Evolutionary conservation across 2,797 vertebrate genomes (phyloP).

Genomic region (Labeo calbasu): DNA sequence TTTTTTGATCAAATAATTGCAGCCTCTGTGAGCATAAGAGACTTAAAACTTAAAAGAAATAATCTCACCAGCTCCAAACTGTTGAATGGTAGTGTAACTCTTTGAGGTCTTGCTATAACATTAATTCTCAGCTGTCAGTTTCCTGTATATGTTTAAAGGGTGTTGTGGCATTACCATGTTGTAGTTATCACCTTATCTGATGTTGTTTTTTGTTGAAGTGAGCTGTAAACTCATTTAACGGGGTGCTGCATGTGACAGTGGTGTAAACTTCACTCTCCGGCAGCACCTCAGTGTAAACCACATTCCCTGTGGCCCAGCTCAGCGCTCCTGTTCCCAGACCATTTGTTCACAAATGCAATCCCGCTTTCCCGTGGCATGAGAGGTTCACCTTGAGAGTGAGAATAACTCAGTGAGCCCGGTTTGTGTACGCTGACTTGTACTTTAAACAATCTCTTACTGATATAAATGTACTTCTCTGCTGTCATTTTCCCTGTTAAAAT

Average conservation of each 20-base stretch:
- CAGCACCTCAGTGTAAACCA: constrained; percentile 34
- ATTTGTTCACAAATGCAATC: constrained; percentile 46
- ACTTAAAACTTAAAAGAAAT: neutral
- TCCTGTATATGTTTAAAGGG: constrained; percentile 37
- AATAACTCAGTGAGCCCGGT: constrained; percentile 21
- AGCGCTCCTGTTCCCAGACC: constrained; percentile 29
- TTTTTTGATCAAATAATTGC: neutral
- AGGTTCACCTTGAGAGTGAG: neutral
- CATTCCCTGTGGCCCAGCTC: constrained; percentile 36
- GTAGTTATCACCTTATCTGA: constrained; percentile 53
- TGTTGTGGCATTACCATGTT: constrained; percentile 44
- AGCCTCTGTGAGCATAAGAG: neutral
- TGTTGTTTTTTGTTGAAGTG: constrained; percentile 39
- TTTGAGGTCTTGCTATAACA: constrained; percentile 30
- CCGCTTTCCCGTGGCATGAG: constrained; percentile 16
- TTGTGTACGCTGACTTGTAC: neutral
- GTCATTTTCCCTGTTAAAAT: neutral
- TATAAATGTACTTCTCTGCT: neutral
- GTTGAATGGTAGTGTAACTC: neutral
- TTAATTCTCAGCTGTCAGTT: constrained; percentile 27
- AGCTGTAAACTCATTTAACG: constrained; percentile 56
- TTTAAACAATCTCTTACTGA: neutral
- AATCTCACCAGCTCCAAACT: neutral
- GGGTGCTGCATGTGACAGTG: constrained; percentile 35
- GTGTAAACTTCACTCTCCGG: constrained; percentile 34